Base-by-base conservation (phyloP, 2,113 vertebrate species). In the Fulmarus glacialis region DNA sequence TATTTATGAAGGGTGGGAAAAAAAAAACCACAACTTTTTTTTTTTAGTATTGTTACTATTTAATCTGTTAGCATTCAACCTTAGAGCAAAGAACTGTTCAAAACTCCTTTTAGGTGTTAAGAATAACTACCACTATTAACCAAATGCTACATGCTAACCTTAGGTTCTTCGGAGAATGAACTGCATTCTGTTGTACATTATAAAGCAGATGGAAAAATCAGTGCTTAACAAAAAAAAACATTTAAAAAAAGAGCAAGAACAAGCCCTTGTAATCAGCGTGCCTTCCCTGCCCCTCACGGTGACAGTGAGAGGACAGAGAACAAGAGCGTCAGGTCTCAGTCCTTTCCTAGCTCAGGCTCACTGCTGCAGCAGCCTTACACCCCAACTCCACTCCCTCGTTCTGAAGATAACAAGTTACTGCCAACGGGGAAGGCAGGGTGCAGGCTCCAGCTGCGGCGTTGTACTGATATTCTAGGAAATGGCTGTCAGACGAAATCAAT, bases 231-330 rank as follows among this genome's bases (percentile, higher is more conserved):
- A 38, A 12, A 24, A 30, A 10, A 29, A 63, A 27, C 3, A 40
- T 40, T 40, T 40, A 4, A 40, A 40, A 40, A 40, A n/a, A 47
- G 9, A 53, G 23, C 8, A 59, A 23, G 38, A 58, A 38, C 12
- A 32, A 2, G 9, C 32, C 53, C 40, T 20, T 45, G 67, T 4
- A 4, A 23, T 20, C 30, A 62, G n/a, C 0, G 0, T 5, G 48
- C 21, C 42, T 43, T 53, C 38, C 34, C 43, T 64, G 68, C 24
- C 43, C n/a, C 63, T 70, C 56, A 27, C 7, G 29, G 71, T 4
- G 4, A 0, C 0, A 6, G 17, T 4, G 38, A 38, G 58, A 77
- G 59, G 38, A 80, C 4, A 30, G 17, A 67, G 34, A 23, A n/a
- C 4, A 24, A 74, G 56, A 1, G 24, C 4, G 42, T 9, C 8